These are phyloP conservation scores for Siderastrea siderea DNA, from an alignment of 92 coral and sea anemone genomes.

Conservation along the genomic window DNA sequence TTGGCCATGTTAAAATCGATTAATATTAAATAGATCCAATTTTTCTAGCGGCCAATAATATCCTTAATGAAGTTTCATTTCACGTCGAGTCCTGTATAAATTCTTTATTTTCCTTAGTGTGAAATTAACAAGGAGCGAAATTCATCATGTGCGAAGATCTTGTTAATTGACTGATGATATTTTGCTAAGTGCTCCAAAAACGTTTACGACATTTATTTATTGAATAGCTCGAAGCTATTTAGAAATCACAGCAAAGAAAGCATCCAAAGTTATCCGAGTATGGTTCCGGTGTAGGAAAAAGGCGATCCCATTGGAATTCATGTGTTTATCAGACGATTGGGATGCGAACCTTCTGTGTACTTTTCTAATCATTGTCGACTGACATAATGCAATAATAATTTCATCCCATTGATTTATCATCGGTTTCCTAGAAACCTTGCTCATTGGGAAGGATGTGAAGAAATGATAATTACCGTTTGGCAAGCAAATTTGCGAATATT, in stretches of 20 bases:
- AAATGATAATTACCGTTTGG: conserved; percentile 20
- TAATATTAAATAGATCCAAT: neutral
- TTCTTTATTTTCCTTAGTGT: conserved; percentile 28
- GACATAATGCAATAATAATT: conserved; percentile 2
- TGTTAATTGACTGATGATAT: conserved; percentile 6
- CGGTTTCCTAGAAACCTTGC: conserved; percentile 41
- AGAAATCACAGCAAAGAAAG: neutral
- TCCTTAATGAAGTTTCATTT: neutral
- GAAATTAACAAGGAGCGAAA: conserved; percentile 29
- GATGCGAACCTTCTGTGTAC: neutral
- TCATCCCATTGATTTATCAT: neutral
- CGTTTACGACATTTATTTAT: neutral
- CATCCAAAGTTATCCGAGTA: neutral
- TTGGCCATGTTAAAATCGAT: neutral
- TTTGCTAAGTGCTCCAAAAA: neutral
- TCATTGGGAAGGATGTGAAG: conserved; percentile 26
- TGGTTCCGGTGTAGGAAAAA: neutral
- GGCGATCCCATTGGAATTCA: conserved; percentile 17
- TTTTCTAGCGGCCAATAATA: conserved; percentile 2
- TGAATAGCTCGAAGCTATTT: neutral
- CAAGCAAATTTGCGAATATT: conserved; percentile 33
- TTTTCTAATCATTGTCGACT: neutral
- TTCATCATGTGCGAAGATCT: neutral
- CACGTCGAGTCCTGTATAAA: neutral
- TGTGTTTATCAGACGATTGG: neutral